Base-by-base conservation (phyloP, 2,888 invertebrate species). In the Agriopis marginaria region DNA sequence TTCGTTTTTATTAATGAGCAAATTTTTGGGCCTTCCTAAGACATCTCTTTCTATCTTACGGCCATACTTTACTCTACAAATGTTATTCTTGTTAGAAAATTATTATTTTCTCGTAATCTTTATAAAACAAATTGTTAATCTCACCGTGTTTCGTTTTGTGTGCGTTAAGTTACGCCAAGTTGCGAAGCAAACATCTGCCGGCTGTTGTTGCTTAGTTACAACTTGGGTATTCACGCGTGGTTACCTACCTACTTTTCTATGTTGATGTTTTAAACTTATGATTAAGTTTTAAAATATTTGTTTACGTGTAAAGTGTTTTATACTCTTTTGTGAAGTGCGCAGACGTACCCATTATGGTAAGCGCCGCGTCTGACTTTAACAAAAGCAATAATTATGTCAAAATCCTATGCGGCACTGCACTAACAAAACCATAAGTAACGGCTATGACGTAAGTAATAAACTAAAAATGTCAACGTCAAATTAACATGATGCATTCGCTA, bases 201-300 rank as follows among this genome's bases (percentile, higher is more conserved):
- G 42, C 44, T 73, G 75, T 69, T 77, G 66, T 71, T 72, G 77
- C 67, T 71, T 70, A 68, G 62, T 58, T 70, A 63, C 42, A 74
- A 76, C 72, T 77, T 77, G 59, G 32, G 68, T 76, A 75, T 76
- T 74, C 56, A 44, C 23, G 44, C 11, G 44, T 11, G 44, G 17
- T 42, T 11, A 45, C 23, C 70, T 72, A 14, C 5, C 1, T n/a
- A 49, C 23, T 17, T 62, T 51, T 2, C 17, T 56, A 17, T 2
- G 53, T 32, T 11, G 7, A 10, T 53, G 2, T 23, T 64, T 50
- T 11, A n/a, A 54, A 54, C 23, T 54, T 42, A 7, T 32, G 45
- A 12, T 32, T 51, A n/a, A 62, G 59, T 39, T 39, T 32, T 4
- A 32, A 12, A 58, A 45, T 0, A 47, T 0, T 32, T 32, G 3